These are phyloP conservation scores for Drosophila subquinaria DNA, from an alignment of 2,888 invertebrate species.

Conservation along the genomic window DNA sequence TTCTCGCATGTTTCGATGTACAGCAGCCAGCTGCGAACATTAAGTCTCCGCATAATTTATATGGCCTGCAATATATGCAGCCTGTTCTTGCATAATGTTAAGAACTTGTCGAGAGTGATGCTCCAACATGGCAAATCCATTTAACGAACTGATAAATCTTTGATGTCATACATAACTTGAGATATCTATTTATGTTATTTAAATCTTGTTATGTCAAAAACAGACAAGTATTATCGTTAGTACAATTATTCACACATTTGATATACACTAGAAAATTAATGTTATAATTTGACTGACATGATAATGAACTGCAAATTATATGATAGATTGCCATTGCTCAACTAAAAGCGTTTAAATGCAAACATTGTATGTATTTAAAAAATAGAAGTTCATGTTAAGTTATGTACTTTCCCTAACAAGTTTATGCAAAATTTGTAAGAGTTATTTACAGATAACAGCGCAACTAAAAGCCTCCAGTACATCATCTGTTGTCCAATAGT, in stretches of 20 bases:
- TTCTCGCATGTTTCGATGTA: slow-evolving; percentile 6
- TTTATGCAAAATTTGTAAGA: neutral
- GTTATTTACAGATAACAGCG: neutral
- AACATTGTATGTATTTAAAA: too few relatives aligned
- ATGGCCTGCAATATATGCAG: slow-evolving; percentile 7
- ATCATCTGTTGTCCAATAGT: slow-evolving; percentile 25
- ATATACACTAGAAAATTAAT: neutral
- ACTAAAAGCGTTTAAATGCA: too few relatives aligned
- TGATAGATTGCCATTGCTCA: too few relatives aligned
- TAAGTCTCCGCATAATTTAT: slow-evolving; percentile 36
- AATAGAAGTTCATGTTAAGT: too few relatives aligned
- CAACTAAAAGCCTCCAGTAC: slow-evolving; percentile 4
- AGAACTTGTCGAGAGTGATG: slow-evolving; percentile 9
- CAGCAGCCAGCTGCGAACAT: slow-evolving; percentile 6
- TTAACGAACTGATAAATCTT: slow-evolving; percentile 5
- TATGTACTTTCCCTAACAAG: neutral
- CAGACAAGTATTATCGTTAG: too few relatives aligned
- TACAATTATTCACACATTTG: neutral
- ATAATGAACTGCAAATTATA: neutral
- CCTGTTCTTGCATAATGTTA: slow-evolving; percentile 9
- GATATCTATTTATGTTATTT: neutral
- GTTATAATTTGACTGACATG: neutral
- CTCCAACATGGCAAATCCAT: slow-evolving; percentile 13
- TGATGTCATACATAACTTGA: neutral
- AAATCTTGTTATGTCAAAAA: neutral